Evolutionary conservation across 1,140 invertebrate genomes (phyloP).

Genomic region (Bacillus rossius): DNA sequence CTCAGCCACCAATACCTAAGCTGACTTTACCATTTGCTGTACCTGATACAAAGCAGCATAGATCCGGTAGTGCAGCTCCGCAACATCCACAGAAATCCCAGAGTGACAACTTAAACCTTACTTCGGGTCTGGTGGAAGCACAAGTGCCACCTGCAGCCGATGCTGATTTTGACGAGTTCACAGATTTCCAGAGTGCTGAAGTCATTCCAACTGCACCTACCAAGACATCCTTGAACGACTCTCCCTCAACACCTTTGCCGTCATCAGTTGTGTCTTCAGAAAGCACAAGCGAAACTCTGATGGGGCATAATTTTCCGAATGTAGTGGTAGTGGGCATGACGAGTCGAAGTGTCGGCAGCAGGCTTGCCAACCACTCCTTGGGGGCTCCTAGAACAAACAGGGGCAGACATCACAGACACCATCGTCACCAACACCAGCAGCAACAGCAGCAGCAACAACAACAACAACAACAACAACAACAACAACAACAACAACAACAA

Average conservation of each 20-base stretch:
- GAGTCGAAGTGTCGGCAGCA: constrained; percentile 38
- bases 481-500: not conserved
- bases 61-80: no score
- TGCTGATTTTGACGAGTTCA: constrained; percentile 49
- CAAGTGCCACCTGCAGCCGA: not conserved
- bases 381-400: constrained; percentile 36
- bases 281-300: not conserved
- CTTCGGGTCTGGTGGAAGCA: not conserved
- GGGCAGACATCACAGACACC: constrained; percentile 8
- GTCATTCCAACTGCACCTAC: no score
- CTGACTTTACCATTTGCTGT: constrained; percentile 29
- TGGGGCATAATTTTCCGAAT: constrained; percentile 3
- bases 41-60: not conserved
- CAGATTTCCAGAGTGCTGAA: constrained; percentile 52
- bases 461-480: not conserved
- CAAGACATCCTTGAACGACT: not conserved
- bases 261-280: not conserved
- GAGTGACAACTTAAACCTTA: no score
- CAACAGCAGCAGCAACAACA: not conserved
- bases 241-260: not conserved
- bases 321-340: constrained; percentile 4
- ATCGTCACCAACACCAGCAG: constrained; percentile 10
- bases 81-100: not conserved
- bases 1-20: constrained; percentile 48
- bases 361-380: constrained; percentile 48